Evolutionary conservation across 2,113 vertebrate genomes (phyloP), one percentile per base, ranked within the genome.

Genomic region (Podarcis raffonei): DNA sequence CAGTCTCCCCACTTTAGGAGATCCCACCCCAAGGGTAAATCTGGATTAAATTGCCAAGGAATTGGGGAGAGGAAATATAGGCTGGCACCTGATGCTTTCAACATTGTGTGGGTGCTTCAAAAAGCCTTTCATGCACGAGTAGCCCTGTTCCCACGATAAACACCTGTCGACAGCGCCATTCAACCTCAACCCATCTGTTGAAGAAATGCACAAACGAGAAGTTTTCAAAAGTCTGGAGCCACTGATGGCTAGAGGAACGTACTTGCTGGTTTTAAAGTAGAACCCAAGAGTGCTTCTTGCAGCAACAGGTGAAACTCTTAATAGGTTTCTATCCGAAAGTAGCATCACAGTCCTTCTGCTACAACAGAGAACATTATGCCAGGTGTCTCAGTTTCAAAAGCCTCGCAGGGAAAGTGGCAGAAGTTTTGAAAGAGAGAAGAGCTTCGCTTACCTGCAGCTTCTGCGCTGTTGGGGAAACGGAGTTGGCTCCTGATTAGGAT

Each of bases 401-500:
- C 6, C 13, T 1, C 69, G 3, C 68, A 6, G 27, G 27, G 66
- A 32, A 35, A 83, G 4, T 5, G n/a, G 23, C 20, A 18, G 9
- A 16, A 5, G 9, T 23, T 3, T 35, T 6, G 18, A 57, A 37
- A 53, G 35, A 22, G 1, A 13, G 15, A 13, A 85, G 78, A 92
- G 87, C 6, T 87, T 92, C 82, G 90, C 96, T 91, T 96, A 97
- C 96, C 96, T 96, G 95, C 81, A 76, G 87, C 80, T 88, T 91
- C 88, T 81, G n/a, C 62, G 89, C 1, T 20, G 90, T 78, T 91
- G 84, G 85, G 94, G 91, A 92, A 92, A 85, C 89, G 87, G 78
- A 85, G 92, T 89, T 89, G 93, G 96, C 94, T 92, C 89, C 94
- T 92, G 96, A 94, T 95, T 95, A 86, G 92, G 35, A 89, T 80